Base-by-base conservation (phyloP, 2,113 vertebrate genomes). In the Phalacrocorax aristotelis region DNA sequence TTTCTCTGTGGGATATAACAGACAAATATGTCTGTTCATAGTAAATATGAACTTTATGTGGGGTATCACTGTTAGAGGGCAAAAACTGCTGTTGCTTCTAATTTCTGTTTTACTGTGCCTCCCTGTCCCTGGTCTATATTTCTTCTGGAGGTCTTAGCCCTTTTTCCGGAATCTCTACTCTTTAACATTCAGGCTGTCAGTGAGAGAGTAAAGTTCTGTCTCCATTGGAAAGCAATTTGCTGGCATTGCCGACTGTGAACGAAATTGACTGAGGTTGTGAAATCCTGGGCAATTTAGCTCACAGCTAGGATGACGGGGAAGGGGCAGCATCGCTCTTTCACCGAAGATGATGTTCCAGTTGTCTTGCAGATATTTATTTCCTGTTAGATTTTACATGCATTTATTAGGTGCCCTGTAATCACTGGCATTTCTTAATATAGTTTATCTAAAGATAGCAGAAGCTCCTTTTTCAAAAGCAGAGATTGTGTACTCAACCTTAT, bases 241-340 rank as follows among this genome's bases (percentile, higher is more conserved):
- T 2, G 6, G 42, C 46, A n/a, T 83, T 95, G 82, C 97, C 0
- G 5, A 71, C 97, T 97, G 97, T 86, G 97, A 96, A 66, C 7
- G 7, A 94, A 97, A 97, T 95, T 95, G 95, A 66, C 46, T 93
- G 89, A 61, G 84, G 74, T 77, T 84, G 78, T 93, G 84, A 91
- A 95, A 95, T 95, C 95, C 76, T 29, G 75, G 66, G 62, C 93
- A 94, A 96, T 97, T 96, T 94, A 92, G 54, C 81, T 97, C 95
- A 62, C 96, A 97, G 94, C 66, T 23, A 10, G 93, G 40, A 72
- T 22, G 25, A 23, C 5, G 1, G 60, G 32, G 51, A 85, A 95
- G 85, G 40, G 49, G n/a, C 61, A 85, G 40, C 49, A 30, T 65
- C 30, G 1, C 38, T 94, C 52, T 72, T 82, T 87, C 81, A 36